These are phyloP conservation scores for Hesperia comma DNA, from an alignment of 2,888 invertebrate genomes.

Conservation along the genomic window DNA sequence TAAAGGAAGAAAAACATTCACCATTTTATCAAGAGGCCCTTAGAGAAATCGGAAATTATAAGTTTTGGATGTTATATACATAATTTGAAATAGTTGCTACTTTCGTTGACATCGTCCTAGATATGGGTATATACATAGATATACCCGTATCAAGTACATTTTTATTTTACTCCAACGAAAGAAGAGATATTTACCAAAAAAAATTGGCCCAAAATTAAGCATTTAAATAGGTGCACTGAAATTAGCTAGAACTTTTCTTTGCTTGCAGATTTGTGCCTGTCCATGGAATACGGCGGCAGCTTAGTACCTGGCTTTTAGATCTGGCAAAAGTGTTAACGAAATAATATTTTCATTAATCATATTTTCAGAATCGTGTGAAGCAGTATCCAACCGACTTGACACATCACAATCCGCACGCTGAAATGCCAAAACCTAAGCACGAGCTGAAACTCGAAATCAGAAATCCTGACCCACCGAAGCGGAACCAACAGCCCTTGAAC, in stretches of 20 bases:
- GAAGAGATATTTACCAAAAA: neutral
- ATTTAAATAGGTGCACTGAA: neutral
- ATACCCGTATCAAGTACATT: too few species aligned
- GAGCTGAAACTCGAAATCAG: conserved; percentile 74
- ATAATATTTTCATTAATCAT: conserved; percentile 1
- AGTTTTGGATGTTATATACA: too few species aligned
- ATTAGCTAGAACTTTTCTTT: conserved; percentile 35
- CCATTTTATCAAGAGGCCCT: too few species aligned
- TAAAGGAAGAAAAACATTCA: too few species aligned
- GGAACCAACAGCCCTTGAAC: conserved; percentile 67
- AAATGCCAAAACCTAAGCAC: conserved; percentile 70
- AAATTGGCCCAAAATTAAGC: neutral
- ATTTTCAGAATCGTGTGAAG: conserved; percentile 74
- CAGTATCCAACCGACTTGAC: conserved; percentile 73
- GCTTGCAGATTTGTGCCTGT: conserved; percentile 34
- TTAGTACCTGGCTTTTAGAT: conserved; percentile 16
- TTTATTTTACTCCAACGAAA: too few species aligned
- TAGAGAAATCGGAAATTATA: too few species aligned
- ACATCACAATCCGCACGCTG: conserved; percentile 78
- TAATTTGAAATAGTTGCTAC: too few species aligned
- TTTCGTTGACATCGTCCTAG: too few species aligned
- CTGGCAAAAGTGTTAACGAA: neutral
- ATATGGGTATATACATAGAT: too few species aligned
- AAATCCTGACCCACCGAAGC: conserved; percentile 70
- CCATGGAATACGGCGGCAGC: conserved; percentile 31